A percentile compares a stretch with the other conserved stretches of the same genome.
These are phyloP conservation scores for Agonopterix subpropinquella DNA, from an alignment of 2,888 invertebrate species.

Conservation along the genomic window DNA sequence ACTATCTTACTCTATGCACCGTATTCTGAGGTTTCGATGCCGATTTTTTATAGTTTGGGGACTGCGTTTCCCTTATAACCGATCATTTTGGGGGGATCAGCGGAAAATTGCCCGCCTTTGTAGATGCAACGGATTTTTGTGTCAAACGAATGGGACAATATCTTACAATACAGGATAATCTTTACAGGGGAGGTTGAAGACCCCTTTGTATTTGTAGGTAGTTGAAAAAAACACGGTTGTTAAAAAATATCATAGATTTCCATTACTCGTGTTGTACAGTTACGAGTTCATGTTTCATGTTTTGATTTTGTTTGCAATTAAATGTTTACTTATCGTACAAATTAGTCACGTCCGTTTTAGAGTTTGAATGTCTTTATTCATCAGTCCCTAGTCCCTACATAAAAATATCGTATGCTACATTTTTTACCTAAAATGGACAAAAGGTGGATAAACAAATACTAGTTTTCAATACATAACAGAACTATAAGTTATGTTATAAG, in stretches of 20 bases:
- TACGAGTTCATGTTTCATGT: no score
- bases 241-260: neutral
- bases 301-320: no score
- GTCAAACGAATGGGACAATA: slow-evolving; percentile 43
- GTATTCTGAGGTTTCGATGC: slow-evolving; percentile 44
- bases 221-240: neutral
- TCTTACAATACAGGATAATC: slow-evolving; percentile 42
- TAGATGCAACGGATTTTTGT: slow-evolving; percentile 40
- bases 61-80: slow-evolving; percentile 56
- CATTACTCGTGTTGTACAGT: no score
- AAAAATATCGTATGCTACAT: no score
- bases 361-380: no score
- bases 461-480: no score
- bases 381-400: no score
- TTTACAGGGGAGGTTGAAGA: slow-evolving; percentile 11
- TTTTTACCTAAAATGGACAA: no score
- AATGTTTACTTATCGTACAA: no score
- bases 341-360: no score
- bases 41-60: slow-evolving; percentile 52
- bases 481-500: neutral
- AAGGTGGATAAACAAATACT: no score
- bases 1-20: slow-evolving; percentile 38
- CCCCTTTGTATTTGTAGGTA: neutral
- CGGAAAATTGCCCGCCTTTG: slow-evolving; percentile 55
- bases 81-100: slow-evolving; percentile 64